These are phyloP conservation scores for Elephantulus edwardii DNA, from an alignment of 2,113 vertebrate species.

Conservation along the genomic window DNA sequence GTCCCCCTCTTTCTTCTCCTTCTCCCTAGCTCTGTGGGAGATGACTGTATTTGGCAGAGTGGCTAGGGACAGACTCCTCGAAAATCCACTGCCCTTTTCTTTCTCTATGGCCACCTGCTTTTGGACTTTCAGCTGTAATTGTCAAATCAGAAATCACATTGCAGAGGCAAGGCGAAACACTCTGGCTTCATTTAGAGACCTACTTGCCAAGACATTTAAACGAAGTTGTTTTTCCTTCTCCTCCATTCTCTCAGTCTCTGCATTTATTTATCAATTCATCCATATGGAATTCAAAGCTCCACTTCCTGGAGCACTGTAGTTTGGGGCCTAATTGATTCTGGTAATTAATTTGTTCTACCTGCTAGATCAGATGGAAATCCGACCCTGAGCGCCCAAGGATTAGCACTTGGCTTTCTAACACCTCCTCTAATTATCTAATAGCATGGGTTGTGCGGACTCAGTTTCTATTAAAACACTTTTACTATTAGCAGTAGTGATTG, in stretches of 20 bases:
- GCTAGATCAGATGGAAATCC: conserved; percentile 92
- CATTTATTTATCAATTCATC: conserved; percentile 85
- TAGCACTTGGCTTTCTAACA: conserved; percentile 94
- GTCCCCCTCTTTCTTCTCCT: rapidly evolving
- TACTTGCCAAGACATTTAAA: conserved; percentile 72
- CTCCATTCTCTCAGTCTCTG: not conserved
- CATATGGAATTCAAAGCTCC: conserved; percentile 83
- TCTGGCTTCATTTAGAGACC: conserved; percentile 68
- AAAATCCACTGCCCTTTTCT: not conserved
- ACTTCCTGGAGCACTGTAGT: conserved; percentile 86
- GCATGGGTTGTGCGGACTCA: conserved; percentile 96
- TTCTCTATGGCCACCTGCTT: not conserved
- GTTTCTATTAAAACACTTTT: conserved; percentile 96
- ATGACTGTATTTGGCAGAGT: not conserved
- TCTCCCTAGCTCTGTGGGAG: not conserved
- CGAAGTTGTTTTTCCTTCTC: conserved; percentile 31
- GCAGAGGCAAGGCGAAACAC: conserved; percentile 1
- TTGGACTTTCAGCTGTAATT: not conserved
- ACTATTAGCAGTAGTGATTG: conserved; percentile 96
- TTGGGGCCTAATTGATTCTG: conserved; percentile 90
- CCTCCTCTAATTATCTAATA: conserved; percentile 98
- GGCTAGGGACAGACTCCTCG: not conserved
- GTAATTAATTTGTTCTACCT: conserved; percentile 95
- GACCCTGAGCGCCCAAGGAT: conserved; percentile 88
- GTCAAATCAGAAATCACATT: not conserved